phyloP scores from a whole-genome alignment of 2,888 invertebrate species.

The Lysandra bellargus region DNA sequence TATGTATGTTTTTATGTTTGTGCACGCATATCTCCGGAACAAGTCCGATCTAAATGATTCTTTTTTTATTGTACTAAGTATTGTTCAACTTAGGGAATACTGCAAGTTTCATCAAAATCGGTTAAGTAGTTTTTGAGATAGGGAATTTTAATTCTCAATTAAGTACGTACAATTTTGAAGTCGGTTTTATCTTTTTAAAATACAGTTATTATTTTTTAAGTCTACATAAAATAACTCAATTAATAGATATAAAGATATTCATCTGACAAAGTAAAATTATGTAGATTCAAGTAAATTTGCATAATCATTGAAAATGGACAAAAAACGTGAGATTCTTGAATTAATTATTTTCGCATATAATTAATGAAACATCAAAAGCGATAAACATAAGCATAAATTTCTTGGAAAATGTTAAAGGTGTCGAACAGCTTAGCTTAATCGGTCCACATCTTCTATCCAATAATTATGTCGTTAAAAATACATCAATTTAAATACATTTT shows the following conservation, averaged over 20 bases:
- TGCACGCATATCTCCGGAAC: no score
- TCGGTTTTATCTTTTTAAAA: no score
- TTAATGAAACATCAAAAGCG: slow-evolving; percentile 1
- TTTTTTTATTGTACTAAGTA: no score
- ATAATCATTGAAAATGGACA: background rate
- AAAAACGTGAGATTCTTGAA: slow-evolving; percentile 2
- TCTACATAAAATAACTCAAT: background rate
- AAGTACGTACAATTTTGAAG: no score
- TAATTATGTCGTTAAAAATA: slow-evolving; percentile 22
- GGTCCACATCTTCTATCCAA: background rate
- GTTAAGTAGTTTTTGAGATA: no score
- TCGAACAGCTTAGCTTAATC: slow-evolving; percentile 3
- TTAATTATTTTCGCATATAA: background rate
- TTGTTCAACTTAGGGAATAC: no score
- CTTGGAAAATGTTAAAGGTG: background rate
- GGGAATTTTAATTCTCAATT: no score
- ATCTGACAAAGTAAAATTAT: background rate
- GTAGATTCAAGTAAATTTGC: slow-evolving; percentile 3
- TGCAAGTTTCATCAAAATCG: no score
- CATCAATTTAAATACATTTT: slow-evolving; percentile 29
- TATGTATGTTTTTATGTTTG: no score
- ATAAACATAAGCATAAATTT: slow-evolving; percentile 7
- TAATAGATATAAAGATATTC: background rate
- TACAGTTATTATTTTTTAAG: background rate
- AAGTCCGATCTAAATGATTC: no score